Conservation (phyloP, 2,797 vertebrate genomes). For the Sebastiscus tertius region DNA sequence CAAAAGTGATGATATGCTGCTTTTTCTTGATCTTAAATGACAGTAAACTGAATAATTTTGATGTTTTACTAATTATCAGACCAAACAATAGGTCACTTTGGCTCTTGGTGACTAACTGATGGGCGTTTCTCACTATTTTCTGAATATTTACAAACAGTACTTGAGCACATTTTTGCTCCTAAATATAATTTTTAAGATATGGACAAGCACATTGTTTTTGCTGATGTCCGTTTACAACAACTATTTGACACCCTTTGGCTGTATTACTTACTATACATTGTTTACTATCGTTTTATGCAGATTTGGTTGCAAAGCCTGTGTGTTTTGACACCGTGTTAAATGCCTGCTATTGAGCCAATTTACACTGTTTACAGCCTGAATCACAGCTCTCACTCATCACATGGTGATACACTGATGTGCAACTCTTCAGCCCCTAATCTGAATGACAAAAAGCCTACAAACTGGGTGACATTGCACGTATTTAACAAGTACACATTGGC, state of each 20-base stretch:
- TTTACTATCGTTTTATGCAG: conserved; percentile 26
- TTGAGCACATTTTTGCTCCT: background rate
- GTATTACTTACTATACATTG: background rate
- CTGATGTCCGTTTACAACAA: background rate
- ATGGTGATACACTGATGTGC: conserved; percentile 55
- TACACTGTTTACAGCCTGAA: conserved; percentile 66
- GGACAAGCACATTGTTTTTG: background rate
- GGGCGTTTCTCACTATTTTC: background rate
- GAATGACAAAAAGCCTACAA: conserved; percentile 83
- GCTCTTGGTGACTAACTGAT: background rate
- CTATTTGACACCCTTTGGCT: background rate
- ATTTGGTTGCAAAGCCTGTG: conserved; percentile 31
- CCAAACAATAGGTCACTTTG: background rate
- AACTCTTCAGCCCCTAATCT: conserved; percentile 66
- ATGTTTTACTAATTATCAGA: background rate
- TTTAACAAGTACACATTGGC: conserved; percentile 80
- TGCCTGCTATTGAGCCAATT: conserved; percentile 33
- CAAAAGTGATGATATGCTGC: background rate
- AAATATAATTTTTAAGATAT: background rate
- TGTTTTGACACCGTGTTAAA: conserved; percentile 56
- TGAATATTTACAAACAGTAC: background rate
- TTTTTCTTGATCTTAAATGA: background rate
- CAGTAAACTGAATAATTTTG: background rate
- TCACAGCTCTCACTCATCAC: conserved; percentile 56
- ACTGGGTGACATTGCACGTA: conserved; percentile 80